Base-by-base conservation (phyloP, 1,140 invertebrate species). In the Paraescarpia echinospica region DNA sequence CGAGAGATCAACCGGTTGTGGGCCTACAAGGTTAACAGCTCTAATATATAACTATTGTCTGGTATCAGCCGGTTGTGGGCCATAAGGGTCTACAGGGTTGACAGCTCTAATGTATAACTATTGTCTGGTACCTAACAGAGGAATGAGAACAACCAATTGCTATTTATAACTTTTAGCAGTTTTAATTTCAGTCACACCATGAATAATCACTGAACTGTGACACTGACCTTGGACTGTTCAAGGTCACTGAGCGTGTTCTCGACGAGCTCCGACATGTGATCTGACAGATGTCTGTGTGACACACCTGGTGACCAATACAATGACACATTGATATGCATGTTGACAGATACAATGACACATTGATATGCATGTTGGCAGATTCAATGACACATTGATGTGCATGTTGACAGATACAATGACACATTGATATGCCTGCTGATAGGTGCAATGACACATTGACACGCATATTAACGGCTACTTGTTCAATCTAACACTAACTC, bases 201-300 rank as follows among this genome's bases (percentile, higher is more conserved):
- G 35, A 90, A 18, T 34, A 90, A 5, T 34, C 33, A 90, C 0
- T 33, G 31, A 91, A 35, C 18, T 22, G 59, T 77, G 59, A 33
- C 48, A 90, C 91, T 94, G 94, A 96, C 96, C 95, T 99, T 99
- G 0, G 98, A 99, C 95, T 99, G 98, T 95, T 99, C 99, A 93
- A 99, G 96, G 95, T 99, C 99, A 93, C 97, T 97, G 0, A 99
- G 96, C 0, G 99, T 99, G 90, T 97, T 98, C 96, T 99, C 99
- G 4, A 99, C 99, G 77, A 99, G 95, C 96, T 99, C 99, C 0
- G 99, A 99, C 35, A 99, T 96, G 96, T 99, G 99, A 97, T 99
- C 99, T 0, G 99, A 99, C 35, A 99, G 96, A 96, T 99, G 99
- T 91, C 98, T 97, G 96, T 99, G 99, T 0, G 98, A 99, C 1